Evolutionary conservation across 2,113 vertebrate species (phyloP), one percentile per base, ranked within the genome.

Genomic region (Zosterops borbonicus): DNA sequence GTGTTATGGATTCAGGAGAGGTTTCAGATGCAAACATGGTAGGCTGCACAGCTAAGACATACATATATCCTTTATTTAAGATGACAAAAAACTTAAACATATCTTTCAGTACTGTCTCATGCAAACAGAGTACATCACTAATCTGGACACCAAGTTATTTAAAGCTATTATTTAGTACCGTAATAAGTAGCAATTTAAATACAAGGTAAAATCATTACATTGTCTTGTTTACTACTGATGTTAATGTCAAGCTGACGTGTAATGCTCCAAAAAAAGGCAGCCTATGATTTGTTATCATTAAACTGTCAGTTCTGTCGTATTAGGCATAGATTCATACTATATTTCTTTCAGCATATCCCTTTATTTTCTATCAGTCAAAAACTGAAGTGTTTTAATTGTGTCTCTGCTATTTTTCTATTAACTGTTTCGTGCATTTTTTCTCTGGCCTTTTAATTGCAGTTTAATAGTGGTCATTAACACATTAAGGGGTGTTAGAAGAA

Each of bases 381-480:
- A 93, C 95, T 90, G 5, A 98, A 97, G 96, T 89, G 24, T 97
- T 98, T 98, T 98, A 98, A 98, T 98, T 98, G 97, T 98, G 92
- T 98, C 94, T 98, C 93, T 96, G 96, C 97, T 98, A 98, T 98
- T 98, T 98, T 98, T 98, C 97, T 97, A 98, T 98, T 99, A 99
- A 98, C 98, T 97, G 97, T 99, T 99, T 98, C 98, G 60, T 97
- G 98, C 97, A 98, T 98, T 98, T 98, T 98, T 96, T 91, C 97
- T 97, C 97, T 97, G 98, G 98, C 98, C 97, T 98, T 98, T 98
- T 99, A 99, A 99, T 99, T 99, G 98, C 97, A 96, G 97, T 98
- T 98, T 99, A 99, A 99, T 99, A 98, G 98, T 98, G 98, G 98
- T 99, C 99, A 99, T 98, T 99, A 99, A 99, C 98, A 99, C 98